phyloP scores from a whole-genome alignment of 2,888 invertebrate genomes.

The Scaptomyza cyrtandrae region DNA sequence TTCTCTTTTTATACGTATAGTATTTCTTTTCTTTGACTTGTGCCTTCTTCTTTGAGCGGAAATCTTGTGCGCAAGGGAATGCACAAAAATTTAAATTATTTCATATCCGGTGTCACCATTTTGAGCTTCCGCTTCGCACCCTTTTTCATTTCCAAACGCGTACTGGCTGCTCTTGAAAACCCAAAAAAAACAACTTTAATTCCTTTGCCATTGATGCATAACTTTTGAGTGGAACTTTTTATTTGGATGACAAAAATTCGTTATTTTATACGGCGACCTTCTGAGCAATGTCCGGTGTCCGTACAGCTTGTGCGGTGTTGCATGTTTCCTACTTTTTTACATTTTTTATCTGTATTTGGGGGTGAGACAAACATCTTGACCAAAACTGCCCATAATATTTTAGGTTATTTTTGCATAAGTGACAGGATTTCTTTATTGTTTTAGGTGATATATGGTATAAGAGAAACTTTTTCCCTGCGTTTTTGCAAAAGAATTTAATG shows the following conservation, averaged over 20 bases:
- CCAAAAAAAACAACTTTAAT: constrained; percentile 43
- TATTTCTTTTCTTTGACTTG: constrained; percentile 39
- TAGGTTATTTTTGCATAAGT: constrained; percentile 47
- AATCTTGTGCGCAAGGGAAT: constrained; percentile 70
- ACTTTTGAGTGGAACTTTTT: constrained; percentile 50
- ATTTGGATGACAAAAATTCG: constrained; percentile 60
- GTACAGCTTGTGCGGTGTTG: constrained; percentile 42
- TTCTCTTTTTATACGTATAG: constrained; percentile 67
- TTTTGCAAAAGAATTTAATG: no score
- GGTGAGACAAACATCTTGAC: neutral
- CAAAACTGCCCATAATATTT: constrained; percentile 4
- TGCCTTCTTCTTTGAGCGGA: constrained; percentile 35
- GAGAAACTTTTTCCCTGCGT: neutral
- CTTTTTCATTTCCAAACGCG: constrained; percentile 29
- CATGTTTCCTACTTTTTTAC: constrained; percentile 46
- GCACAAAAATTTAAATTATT: constrained; percentile 80
- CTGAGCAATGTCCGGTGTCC: constrained; percentile 31
- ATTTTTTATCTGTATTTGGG: constrained; percentile 10
- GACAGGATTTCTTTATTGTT: constrained; percentile 16
- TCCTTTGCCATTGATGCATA: constrained; percentile 65
- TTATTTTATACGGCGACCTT: constrained; percentile 57
- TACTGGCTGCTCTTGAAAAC: neutral
- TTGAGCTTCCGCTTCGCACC: constrained; percentile 63
- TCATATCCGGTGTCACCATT: constrained; percentile 80
- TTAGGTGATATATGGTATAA: constrained; percentile 33